Conservation (phyloP, 2,797 vertebrate genomes). For the Fundulus diaphanus region DNA sequence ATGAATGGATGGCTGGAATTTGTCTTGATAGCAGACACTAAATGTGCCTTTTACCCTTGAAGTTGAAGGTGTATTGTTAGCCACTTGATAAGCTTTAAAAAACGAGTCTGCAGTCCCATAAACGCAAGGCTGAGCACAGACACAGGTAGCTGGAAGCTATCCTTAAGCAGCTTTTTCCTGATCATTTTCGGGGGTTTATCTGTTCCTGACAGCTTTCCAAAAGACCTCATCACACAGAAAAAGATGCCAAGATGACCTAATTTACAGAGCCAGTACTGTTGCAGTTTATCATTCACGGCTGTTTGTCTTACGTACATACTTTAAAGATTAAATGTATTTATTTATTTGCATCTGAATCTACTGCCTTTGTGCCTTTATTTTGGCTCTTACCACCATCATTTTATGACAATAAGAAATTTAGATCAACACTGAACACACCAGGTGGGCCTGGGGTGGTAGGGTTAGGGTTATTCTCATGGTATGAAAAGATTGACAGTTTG, state of each 20-base stretch:
- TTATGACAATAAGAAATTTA: neutral
- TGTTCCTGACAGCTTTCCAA: slow-evolving; percentile 6
- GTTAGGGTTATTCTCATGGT: neutral
- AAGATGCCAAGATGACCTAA: neutral
- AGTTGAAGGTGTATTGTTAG: slow-evolving; percentile 46
- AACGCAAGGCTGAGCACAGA: slow-evolving; percentile 14
- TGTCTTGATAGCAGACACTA: slow-evolving; percentile 34
- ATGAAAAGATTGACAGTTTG: too few species aligned
- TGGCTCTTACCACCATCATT: neutral
- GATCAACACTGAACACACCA: neutral
- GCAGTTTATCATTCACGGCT: neutral
- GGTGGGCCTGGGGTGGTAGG: neutral
- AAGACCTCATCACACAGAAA: neutral
- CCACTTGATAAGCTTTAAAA: slow-evolving; percentile 52
- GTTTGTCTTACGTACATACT: neutral
- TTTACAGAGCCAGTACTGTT: neutral
- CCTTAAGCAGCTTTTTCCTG: neutral
- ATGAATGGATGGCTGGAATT: slow-evolving; percentile 35
- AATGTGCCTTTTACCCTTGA: slow-evolving; percentile 55
- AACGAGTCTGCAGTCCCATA: slow-evolving; percentile 28
- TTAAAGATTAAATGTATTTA: neutral
- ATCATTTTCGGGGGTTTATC: slow-evolving; percentile 7
- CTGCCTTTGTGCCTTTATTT: neutral
- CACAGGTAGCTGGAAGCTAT: neutral
- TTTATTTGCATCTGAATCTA: neutral